These are phyloP conservation scores for Sarcophaga caerulescens DNA, from an alignment of 2,888 invertebrate genomes.

Conservation along the genomic window DNA sequence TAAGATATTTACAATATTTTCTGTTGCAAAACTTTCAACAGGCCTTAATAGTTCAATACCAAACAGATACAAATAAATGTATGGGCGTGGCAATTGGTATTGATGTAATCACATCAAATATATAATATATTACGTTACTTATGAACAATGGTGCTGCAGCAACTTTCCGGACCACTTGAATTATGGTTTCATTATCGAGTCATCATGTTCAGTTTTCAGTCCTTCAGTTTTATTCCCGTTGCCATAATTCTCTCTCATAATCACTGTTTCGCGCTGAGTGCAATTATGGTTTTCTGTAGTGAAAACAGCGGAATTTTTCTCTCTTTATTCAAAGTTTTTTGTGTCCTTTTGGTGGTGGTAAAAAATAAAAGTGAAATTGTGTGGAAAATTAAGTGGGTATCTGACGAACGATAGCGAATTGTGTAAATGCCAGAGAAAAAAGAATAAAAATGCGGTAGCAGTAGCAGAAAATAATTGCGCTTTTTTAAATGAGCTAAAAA, in stretches of 20 bases:
- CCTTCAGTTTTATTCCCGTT: too few relatives aligned
- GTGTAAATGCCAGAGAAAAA: neutral
- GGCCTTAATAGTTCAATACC: too few relatives aligned
- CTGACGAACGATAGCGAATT: neutral
- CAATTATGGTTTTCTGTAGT: constrained; percentile 16
- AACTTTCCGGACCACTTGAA: too few relatives aligned
- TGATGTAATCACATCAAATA: too few relatives aligned
- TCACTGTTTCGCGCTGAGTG: constrained; percentile 1
- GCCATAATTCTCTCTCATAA: neutral
- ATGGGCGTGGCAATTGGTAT: too few relatives aligned
- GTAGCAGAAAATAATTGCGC: constrained; percentile 3
- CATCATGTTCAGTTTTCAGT: too few relatives aligned
- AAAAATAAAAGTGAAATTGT: constrained; percentile 66
- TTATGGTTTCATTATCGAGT: too few relatives aligned
- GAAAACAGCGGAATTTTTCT: constrained; percentile 1
- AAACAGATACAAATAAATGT: too few relatives aligned
- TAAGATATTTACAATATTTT: too few relatives aligned
- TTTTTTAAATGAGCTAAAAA: constrained; percentile 36
- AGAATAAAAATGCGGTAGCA: constrained; percentile 1
- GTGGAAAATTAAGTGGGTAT: constrained; percentile 65
- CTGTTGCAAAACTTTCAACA: too few relatives aligned
- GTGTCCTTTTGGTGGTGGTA: neutral
- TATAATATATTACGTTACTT: too few relatives aligned
- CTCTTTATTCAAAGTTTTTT: neutral
- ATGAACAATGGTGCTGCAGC: too few relatives aligned